Percentiles rank a stretch among this genome's conserved stretches.
These are phyloP conservation scores for Coelopa pilipes DNA, from an alignment of 2,888 invertebrate species.

Conservation along the genomic window DNA sequence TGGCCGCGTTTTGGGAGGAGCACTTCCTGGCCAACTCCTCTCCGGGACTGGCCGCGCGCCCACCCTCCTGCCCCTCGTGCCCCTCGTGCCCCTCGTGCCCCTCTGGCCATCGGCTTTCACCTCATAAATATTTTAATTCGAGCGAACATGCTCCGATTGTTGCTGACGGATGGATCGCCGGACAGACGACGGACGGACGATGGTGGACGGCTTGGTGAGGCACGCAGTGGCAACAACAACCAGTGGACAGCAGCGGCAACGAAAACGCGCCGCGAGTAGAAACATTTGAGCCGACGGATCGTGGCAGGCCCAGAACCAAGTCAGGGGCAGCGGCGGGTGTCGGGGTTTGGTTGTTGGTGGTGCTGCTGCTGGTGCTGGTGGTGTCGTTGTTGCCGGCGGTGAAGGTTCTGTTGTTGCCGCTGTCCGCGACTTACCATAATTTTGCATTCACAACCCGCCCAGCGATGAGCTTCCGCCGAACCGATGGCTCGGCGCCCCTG, in stretches of 20 bases:
- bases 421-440: conserved; percentile 32
- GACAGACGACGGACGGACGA: no score
- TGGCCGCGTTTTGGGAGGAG: no score
- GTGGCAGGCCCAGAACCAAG: conserved; percentile 2
- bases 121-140: conserved; percentile 31
- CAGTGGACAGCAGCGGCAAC: background rate
- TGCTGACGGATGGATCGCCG: no score
- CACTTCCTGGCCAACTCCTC: no score
- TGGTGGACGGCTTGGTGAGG: no score
- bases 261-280: conserved; percentile 28
- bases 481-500: conserved; percentile 2
- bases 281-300: conserved; percentile 23
- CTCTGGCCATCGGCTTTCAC: conserved; percentile 24
- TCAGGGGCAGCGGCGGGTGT: background rate
- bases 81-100: no score
- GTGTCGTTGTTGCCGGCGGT: no score
- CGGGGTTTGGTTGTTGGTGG: no score
- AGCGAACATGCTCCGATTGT: conserved; percentile 10
- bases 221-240: conserved; percentile 5
- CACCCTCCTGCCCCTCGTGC: no score
- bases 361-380: no score
- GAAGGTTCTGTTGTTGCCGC: background rate
- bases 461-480: conserved; percentile 23
- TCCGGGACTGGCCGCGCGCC: no score
- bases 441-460: conserved; percentile 29